These are phyloP conservation scores for Tupaia tana DNA, from an alignment of 2,113 vertebrate species.

Conservation along the genomic window DNA sequence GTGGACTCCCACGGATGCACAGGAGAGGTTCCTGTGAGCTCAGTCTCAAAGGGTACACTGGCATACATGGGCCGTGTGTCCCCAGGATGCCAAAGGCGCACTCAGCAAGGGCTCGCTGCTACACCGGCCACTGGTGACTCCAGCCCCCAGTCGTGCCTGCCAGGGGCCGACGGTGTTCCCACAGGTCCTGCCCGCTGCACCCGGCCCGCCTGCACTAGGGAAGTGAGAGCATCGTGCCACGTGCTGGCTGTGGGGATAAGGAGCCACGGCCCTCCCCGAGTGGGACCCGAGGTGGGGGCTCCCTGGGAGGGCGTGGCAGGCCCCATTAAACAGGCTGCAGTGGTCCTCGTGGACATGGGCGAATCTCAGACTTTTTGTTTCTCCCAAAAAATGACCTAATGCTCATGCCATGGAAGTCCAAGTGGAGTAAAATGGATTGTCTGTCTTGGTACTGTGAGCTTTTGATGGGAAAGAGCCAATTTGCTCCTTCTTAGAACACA, in stretches of 20 bases:
- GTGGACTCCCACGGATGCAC: rapidly evolving
- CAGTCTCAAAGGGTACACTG: not conserved
- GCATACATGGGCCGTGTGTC: not conserved
- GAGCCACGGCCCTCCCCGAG: too few species aligned
- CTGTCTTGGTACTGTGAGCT: not conserved
- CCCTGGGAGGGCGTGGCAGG: too few species aligned
- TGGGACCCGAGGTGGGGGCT: rapidly evolving
- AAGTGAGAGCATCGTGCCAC: rapidly evolving
- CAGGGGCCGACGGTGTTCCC: too few species aligned
- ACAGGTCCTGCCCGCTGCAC: rapidly evolving
- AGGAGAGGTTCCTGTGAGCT: too few species aligned
- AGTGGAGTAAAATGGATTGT: not conserved
- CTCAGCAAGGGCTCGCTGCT: too few species aligned
- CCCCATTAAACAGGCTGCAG: not conserved
- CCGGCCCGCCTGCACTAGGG: not conserved
- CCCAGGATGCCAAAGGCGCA: not conserved
- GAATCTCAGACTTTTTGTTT: too few species aligned
- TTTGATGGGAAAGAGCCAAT: rapidly evolving
- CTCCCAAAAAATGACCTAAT: not conserved
- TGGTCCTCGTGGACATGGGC: not conserved
- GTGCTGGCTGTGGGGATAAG: not conserved
- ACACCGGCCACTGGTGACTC: not conserved
- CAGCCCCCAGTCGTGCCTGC: too few species aligned
- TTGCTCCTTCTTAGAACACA: not conserved
- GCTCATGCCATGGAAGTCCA: not conserved